Conservation (phyloP, 2,797 vertebrate species). For the Sciaenops ocellatus region DNA sequence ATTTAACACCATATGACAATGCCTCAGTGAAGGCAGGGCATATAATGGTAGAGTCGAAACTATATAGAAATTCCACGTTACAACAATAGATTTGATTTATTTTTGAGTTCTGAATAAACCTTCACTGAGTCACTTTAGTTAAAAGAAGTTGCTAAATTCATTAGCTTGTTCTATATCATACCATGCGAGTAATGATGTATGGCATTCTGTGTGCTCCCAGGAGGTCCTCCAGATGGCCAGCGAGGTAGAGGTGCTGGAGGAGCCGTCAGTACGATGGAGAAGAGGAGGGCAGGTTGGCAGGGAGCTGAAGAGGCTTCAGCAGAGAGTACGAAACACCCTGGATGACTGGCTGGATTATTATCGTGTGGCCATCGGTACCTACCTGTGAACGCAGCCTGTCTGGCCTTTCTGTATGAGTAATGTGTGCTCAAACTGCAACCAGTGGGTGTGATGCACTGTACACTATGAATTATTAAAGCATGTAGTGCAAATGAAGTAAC, state of each 20-base stretch:
- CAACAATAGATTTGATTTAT: not conserved
- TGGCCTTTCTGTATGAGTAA: not conserved
- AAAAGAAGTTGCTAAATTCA: conserved; percentile 31
- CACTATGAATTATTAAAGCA: not conserved
- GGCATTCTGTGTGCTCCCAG: conserved; percentile 44
- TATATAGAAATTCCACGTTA: too few relatives aligned
- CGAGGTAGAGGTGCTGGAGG: conserved; percentile 60
- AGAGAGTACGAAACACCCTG: conserved; percentile 71
- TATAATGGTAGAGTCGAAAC: not conserved
- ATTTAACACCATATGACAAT: not conserved
- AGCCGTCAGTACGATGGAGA: conserved; percentile 59
- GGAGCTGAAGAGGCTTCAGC: conserved; percentile 78
- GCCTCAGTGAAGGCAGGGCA: not conserved
- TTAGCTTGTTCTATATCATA: conserved; percentile 22
- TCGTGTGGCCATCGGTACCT: conserved; percentile 75
- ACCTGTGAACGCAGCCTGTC: conserved; percentile 11
- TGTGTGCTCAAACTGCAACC: conserved; percentile 12
- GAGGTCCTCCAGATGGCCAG: conserved; percentile 62
- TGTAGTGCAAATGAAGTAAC: conserved; percentile 1
- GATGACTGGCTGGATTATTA: conserved; percentile 84
- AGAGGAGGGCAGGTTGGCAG: conserved; percentile 54
- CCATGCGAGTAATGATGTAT: conserved; percentile 33
- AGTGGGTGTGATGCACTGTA: not conserved
- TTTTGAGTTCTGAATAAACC: not conserved
- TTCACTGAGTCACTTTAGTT: conserved; percentile 21